Conservation (phyloP, 2,797 vertebrate genomes). For the Coracias cyanogaster region DNA sequence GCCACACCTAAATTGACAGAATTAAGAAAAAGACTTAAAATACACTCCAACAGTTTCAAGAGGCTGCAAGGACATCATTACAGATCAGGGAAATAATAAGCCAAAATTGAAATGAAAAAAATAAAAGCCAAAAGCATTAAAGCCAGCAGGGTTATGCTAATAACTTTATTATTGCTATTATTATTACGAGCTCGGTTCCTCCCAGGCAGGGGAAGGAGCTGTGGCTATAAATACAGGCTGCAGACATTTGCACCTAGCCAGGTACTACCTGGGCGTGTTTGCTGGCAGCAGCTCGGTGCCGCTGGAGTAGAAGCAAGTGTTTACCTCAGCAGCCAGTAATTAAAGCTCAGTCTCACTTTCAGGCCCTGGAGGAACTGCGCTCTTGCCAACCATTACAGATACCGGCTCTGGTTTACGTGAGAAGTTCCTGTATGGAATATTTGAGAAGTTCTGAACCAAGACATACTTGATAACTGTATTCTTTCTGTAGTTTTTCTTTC, state of each 20-base stretch:
- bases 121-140: background rate
- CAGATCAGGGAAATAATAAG: background rate
- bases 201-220: background rate
- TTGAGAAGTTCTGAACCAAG: background rate
- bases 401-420: background rate
- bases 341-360: constrained; percentile 25
- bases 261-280: background rate
- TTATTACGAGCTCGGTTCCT: background rate
- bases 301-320: constrained; percentile 6
- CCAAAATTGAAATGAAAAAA: background rate
- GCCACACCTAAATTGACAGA: background rate
- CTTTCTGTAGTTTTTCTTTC: background rate
- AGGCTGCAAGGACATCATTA: background rate
- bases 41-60: background rate
- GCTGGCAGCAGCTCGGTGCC: constrained; percentile 20
- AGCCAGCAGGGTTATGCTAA: background rate
- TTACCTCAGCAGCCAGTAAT: constrained; percentile 25
- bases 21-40: background rate
- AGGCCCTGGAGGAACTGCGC: constrained; percentile 13
- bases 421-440: background rate
- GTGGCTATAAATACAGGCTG: background rate
- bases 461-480: background rate
- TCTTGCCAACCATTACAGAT: background rate
- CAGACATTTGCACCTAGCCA: background rate
- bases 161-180: background rate